Conservation (phyloP, 1,140 invertebrate genomes). For the Tribolium castaneum region DNA sequence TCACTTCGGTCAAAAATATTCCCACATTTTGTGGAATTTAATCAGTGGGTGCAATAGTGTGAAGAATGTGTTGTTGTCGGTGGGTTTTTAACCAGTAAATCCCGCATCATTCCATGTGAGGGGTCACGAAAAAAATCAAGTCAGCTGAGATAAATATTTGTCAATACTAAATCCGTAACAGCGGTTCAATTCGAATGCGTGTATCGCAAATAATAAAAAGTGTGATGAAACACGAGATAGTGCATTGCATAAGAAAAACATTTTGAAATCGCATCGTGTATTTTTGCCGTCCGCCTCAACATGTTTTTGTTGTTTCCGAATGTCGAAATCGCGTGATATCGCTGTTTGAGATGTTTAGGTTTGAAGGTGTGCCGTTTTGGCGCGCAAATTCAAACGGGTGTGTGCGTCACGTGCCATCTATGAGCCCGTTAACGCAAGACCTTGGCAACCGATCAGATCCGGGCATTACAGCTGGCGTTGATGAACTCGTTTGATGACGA, state of each 20-base stretch:
- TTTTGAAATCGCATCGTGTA: slow-evolving; percentile 7
- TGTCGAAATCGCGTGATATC: not conserved
- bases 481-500: slow-evolving; percentile 54
- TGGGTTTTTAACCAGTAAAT: not conserved
- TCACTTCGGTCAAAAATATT: no score
- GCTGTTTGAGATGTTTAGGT: not conserved
- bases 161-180: not conserved
- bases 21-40: no score
- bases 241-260: slow-evolving; percentile 13
- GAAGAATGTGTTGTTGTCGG: not conserved
- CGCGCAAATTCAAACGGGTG: slow-evolving; percentile 48
- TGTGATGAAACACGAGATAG: slow-evolving; percentile 3
- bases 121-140: not conserved
- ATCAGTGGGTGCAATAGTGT: not conserved
- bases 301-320: not conserved
- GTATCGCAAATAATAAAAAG: not conserved
- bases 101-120: not conserved
- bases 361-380: slow-evolving; percentile 11
- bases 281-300: not conserved
- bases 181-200: not conserved
- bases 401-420: slow-evolving; percentile 53
- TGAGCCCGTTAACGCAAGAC: slow-evolving; percentile 51
- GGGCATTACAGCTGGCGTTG: slow-evolving; percentile 53
- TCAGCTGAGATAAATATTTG: not conserved
- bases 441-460: slow-evolving; percentile 55